A percentile compares a stretch with the other conserved stretches of the same genome.
These are phyloP conservation scores for Pseudomyrmex dendroicus DNA, from an alignment of 1,140 invertebrate genomes.

Conservation along the genomic window DNA sequence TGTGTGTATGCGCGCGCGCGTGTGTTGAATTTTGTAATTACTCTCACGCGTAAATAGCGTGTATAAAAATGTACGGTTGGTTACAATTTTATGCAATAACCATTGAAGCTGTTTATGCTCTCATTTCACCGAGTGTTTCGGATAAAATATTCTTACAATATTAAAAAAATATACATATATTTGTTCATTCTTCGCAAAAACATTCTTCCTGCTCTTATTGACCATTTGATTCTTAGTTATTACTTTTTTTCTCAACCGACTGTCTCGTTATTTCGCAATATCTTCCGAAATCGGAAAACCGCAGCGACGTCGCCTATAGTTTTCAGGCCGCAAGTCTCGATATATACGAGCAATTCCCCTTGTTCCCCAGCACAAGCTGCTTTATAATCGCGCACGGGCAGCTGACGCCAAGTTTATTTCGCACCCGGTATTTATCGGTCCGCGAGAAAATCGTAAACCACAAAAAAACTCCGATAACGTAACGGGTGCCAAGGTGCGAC, in stretches of 20 bases:
- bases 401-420: constrained; percentile 68
- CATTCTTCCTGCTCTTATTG: too few species aligned
- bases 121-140: not conserved
- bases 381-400: constrained; percentile 55
- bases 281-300: constrained; percentile 14
- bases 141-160: not conserved
- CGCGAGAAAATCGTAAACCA: constrained; percentile 64
- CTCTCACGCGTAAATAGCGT: not conserved
- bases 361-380: constrained; percentile 31
- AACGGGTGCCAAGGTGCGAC: not conserved
- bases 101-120: constrained; percentile 35
- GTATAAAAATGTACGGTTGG: not conserved
- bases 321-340: constrained; percentile 14
- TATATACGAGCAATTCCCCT: constrained; percentile 37
- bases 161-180: not conserved
- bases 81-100: constrained; percentile 15
- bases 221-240: too few species aligned
- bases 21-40: constrained; percentile 31
- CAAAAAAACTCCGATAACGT: constrained; percentile 18
- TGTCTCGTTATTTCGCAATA: not conserved
- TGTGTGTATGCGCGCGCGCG: too few species aligned
- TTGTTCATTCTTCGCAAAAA: too few species aligned
- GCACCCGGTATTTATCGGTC: constrained; percentile 62
- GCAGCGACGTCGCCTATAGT: constrained; percentile 21
- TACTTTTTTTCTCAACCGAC: not conserved